Conservation (phyloP, 2,888 invertebrate genomes). For the Nyleta sp. region DNA sequence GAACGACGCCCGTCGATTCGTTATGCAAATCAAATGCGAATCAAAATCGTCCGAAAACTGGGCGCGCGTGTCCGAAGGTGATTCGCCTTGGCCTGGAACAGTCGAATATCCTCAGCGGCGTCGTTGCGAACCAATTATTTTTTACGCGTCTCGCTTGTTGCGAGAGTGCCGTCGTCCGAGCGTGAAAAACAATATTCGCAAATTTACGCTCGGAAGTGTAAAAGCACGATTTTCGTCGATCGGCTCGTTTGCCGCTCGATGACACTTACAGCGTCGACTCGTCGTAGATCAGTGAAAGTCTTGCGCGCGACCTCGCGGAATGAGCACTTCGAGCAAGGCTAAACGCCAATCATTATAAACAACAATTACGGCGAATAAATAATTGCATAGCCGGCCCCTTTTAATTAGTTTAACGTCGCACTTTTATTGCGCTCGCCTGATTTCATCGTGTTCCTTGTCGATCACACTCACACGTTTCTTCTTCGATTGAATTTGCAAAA, state of each 20-base stretch:
- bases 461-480: too few relatives aligned
- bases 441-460: too few relatives aligned
- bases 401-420: too few relatives aligned
- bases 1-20: too few relatives aligned
- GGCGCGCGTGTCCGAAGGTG: too few relatives aligned
- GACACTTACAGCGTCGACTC: slow-evolving; percentile 62
- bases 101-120: slow-evolving; percentile 11
- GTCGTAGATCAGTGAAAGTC: slow-evolving; percentile 78
- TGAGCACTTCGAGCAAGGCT: slow-evolving; percentile 49
- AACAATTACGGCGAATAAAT: slow-evolving; percentile 45
- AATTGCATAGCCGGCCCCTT: background rate
- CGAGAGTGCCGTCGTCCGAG: slow-evolving; percentile 4
- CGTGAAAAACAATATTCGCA: slow-evolving; percentile 26
- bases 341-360: slow-evolving; percentile 44
- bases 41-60: slow-evolving; percentile 25
- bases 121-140: slow-evolving; percentile 41
- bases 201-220: too few relatives aligned
- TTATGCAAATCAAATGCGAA: too few relatives aligned
- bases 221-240: too few relatives aligned
- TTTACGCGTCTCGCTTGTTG: too few relatives aligned
- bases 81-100: slow-evolving; percentile 43
- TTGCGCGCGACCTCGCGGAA: slow-evolving; percentile 60
- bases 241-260: too few relatives aligned
- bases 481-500: too few relatives aligned
- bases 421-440: too few relatives aligned